Percentiles rank a stretch among this genome's conserved stretches.
Evolutionary conservation across 2,113 vertebrate genomes (phyloP).

Genomic region (Martes martes): DNA sequence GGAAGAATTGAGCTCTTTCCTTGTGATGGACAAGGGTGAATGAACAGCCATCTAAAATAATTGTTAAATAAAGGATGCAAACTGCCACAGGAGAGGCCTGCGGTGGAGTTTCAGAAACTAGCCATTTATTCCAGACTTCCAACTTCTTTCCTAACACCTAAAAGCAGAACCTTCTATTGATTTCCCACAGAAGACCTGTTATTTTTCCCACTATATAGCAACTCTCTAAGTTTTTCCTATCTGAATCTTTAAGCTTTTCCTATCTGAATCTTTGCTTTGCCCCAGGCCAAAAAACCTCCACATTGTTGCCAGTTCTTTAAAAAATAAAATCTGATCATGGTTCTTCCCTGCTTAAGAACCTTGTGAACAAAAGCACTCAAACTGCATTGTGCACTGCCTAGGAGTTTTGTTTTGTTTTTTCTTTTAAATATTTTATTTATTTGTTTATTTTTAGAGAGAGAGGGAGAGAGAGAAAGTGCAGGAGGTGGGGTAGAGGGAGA

Average conservation of each 20-base stretch:
- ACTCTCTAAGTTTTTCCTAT: background rate
- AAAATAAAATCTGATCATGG: background rate
- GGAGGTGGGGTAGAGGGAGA: background rate
- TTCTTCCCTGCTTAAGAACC: background rate
- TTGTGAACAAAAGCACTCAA: background rate
- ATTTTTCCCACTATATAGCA: background rate
- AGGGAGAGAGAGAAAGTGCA: background rate
- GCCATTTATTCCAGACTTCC: background rate
- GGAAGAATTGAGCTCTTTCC: background rate
- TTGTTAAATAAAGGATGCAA: background rate
- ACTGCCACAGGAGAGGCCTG: background rate
- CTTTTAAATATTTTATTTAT: background rate
- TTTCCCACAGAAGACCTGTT: background rate
- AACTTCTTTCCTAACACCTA: slow-evolving; percentile 4
- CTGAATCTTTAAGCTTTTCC: slow-evolving; percentile 13
- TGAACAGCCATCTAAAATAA: background rate
- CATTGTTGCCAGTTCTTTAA: background rate
- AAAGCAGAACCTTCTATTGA: background rate
- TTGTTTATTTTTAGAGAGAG: background rate
- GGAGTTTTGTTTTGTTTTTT: background rate
- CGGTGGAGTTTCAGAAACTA: background rate
- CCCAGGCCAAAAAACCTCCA: background rate
- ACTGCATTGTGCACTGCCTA: background rate
- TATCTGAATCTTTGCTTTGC: background rate
- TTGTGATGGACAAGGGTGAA: background rate